phyloP scores from a whole-genome alignment of 1,140 invertebrate genomes.

The Bombus affinis region DNA sequence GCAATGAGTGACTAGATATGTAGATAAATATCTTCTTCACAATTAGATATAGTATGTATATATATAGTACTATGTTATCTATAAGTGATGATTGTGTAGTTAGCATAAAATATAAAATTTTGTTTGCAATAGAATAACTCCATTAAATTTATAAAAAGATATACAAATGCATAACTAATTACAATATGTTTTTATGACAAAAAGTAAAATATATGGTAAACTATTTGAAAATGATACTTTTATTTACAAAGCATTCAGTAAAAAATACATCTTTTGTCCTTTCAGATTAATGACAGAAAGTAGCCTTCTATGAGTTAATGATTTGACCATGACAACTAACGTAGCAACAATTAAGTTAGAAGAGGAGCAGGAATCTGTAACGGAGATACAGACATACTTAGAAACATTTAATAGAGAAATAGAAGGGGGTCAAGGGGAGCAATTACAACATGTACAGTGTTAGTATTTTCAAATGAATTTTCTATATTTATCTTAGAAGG shows the following conservation, averaged over 20 bases:
- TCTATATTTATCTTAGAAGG: background rate
- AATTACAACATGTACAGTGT: slow-evolving; percentile 83
- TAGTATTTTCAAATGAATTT: slow-evolving; percentile 58
- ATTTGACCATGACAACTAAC: slow-evolving; percentile 77
- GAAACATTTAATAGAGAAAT: slow-evolving; percentile 94
- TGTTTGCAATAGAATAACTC: background rate
- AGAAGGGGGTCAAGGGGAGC: slow-evolving; percentile 83
- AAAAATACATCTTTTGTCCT: slow-evolving; percentile 25
- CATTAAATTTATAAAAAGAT: background rate
- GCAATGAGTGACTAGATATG: background rate
- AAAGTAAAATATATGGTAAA: background rate
- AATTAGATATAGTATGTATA: background rate
- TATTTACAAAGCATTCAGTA: background rate
- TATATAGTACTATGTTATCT: background rate
- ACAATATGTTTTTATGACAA: background rate
- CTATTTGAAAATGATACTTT: background rate
- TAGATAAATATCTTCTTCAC: background rate
- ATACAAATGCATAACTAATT: background rate
- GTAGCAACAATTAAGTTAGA: slow-evolving; percentile 80
- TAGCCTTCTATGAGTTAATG: slow-evolving; percentile 61
- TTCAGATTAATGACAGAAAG: slow-evolving; percentile 51
- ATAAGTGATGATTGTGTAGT: background rate
- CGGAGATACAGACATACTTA: slow-evolving; percentile 92
- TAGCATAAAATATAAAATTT: background rate
- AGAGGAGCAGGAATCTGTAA: slow-evolving; percentile 83